Conservation (phyloP, 2,888 invertebrate species). For the Heteropelma amictum region DNA sequence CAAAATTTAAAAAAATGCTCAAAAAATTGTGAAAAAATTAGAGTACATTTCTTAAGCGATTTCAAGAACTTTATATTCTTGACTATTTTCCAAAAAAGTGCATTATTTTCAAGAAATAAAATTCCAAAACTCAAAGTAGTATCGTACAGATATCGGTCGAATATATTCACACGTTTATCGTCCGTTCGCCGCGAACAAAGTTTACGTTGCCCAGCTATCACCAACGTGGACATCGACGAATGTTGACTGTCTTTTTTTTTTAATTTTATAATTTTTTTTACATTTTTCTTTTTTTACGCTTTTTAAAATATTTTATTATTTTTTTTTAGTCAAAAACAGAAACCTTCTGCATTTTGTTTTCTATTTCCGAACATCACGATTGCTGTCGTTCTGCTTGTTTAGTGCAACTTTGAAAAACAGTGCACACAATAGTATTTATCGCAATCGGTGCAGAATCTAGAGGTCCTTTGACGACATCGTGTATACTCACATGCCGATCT, state of each 20-base stretch:
- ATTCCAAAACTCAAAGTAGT: not conserved
- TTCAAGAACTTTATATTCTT: no score
- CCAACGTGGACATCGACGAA: constrained; percentile 17
- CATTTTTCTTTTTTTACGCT: constrained; percentile 6
- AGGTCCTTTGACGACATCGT: not conserved
- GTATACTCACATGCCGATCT: not conserved
- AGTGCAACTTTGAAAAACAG: constrained; percentile 7
- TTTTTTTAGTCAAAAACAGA: constrained; percentile 5
- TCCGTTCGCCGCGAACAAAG: not conserved
- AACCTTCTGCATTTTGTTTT: constrained; percentile 10
- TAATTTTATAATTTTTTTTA: constrained; percentile 1
- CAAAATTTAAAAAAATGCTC: not conserved
- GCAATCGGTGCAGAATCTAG: not conserved
- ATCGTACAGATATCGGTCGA: no score
- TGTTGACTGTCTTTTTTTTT: constrained; percentile 5
- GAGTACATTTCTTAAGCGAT: no score
- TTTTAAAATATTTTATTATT: constrained; percentile 6
- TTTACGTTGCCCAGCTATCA: constrained; percentile 18
- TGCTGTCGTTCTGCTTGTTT: not conserved
- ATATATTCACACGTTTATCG: not conserved
- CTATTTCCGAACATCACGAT: constrained; percentile 15
- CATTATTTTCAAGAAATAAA: constrained; percentile 1
- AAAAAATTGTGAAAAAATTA: no score
- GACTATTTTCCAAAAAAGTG: no score
- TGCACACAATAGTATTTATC: constrained; percentile 21